phyloP scores from a whole-genome alignment of 1,140 invertebrate genomes.

The Aricia agestis region DNA sequence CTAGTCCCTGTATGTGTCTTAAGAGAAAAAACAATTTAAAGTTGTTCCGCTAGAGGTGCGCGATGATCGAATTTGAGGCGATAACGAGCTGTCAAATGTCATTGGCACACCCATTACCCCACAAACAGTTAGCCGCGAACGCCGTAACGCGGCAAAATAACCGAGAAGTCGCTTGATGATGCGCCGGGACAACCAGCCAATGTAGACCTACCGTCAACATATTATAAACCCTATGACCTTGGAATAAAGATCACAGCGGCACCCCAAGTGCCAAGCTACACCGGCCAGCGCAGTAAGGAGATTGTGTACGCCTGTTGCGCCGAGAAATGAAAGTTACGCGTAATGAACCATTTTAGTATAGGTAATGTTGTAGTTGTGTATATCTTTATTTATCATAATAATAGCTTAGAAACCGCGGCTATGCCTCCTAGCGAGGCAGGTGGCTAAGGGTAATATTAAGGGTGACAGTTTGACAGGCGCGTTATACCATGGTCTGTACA shows the following conservation, averaged over 20 bases:
- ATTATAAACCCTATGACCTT: conserved; percentile 24
- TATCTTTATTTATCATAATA: conserved; percentile 16
- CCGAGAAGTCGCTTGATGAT: conserved; percentile 41
- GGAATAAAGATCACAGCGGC: conserved; percentile 22
- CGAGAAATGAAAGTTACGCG: conserved; percentile 56
- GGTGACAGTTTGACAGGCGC: no score
- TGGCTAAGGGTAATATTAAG: no score
- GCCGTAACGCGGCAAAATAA: conserved; percentile 42
- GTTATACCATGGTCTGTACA: no score
- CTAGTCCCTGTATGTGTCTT: no score
- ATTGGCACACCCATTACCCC: conserved; percentile 38
- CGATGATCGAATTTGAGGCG: conserved; percentile 22
- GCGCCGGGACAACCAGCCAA: conserved; percentile 26
- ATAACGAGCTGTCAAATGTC: conserved; percentile 34
- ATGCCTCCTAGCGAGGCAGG: no score
- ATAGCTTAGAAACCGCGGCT: background rate
- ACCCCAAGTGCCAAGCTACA: conserved; percentile 21
- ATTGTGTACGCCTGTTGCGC: conserved; percentile 56
- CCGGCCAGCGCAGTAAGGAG: conserved; percentile 38
- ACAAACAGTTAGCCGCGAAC: conserved; percentile 31
- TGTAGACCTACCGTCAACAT: background rate
- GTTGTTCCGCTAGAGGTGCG: conserved; percentile 6
- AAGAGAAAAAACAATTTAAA: conserved; percentile 14
- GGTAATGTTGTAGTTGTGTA: conserved; percentile 22
- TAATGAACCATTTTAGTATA: conserved; percentile 36